Evolutionary conservation across 2,797 vertebrate genomes (phyloP), one percentile per base, ranked within the genome.

Genomic region (Gallinago stenura): DNA sequence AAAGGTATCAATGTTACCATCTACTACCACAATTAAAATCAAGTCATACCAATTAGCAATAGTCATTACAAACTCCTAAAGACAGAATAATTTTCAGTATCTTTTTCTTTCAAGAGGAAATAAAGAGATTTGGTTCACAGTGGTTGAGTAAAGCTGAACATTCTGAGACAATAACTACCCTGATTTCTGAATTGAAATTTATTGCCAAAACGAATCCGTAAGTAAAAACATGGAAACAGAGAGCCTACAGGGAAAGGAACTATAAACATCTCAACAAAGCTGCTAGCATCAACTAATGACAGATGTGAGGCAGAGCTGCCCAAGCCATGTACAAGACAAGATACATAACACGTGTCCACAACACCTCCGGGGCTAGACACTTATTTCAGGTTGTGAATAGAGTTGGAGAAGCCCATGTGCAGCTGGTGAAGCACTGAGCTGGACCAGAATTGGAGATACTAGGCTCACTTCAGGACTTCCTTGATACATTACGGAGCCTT

Each of bases 1-100:
- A 28, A 12, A 0, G 30, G 28, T 53, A 30, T 17, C 16, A 4
- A 45, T 17, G 1, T 64, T 56, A 18, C 12, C 1, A 0, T 61
- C 35, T 82, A 37, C 20, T 56, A 43, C 7, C 14, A 9, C 12
- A 6, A 76, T 35, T 93, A 65, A 88, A 91, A 69, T 78, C 9
- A 76, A 43, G 4, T 22, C 7, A 30, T 13, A 53, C 26, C 26
- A 76, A 60, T 65, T 58, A 75, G 5, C 4, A 45, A 43, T 33
- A 61, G n/a, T 26, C 15, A 73, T 43, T 50, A 16, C 6, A 62
- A 69, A 15, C 3, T 84, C 18, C 41, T 25, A 78, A 90, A 58
- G 19, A 18, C 26, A 65, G 10, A 83, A 35, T 37, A 61, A 46
- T 28, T 72, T 30, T 48, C 17, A 70, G 24, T 60, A 58, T 21